Evolutionary conservation across 2,797 vertebrate genomes (phyloP), one percentile per base, ranked within the genome.

Genomic region (Rhinella marina): DNA sequence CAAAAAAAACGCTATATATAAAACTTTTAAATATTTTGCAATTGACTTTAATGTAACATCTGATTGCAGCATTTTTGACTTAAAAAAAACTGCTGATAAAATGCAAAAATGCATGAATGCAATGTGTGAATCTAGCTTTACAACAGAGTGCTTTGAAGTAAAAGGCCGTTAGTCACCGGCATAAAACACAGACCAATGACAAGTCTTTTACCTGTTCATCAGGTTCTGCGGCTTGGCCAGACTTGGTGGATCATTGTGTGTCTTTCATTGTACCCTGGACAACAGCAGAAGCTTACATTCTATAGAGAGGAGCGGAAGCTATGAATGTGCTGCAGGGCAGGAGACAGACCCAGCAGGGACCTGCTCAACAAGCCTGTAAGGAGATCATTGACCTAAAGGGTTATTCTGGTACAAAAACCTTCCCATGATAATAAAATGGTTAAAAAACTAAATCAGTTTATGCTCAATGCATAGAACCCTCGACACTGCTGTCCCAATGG

Each of bases 231-330:
- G 79, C 29, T 50, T 64, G 79, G 59, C 23, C 59, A 64, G 57
- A 81, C 41, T 62, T 32, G 78, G 17, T 11, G 9, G 19, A 61
- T 59, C 57, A 81, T 62, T 81, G 79, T 7, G 17, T n/a, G 78
- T 81, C 29, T 81, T 81, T 81, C 79, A 62, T 81, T 81, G 79
- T 50, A 62, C 79, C 57, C 59, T 48, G 27, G 79, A 81, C 57
- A 81, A 62, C 59, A 81, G 59, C 19, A n/a, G 29, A 7, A 81
- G 3, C 32, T 41, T 61, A 61, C 29, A 48, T 41, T 59, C 25
- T 59, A 16, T 29, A 32, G 54, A 59, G 52, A 27, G 48, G 14
- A 57, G 54, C 11, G 11, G 59, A 81, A 64, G 27, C 79, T n/a
- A 64, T 48, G 2, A 81, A 12, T 64, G 57, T 48, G 79, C 79